These are phyloP conservation scores for Bombus terrestris DNA, from an alignment of 1,140 invertebrate genomes.

Conservation along the genomic window DNA sequence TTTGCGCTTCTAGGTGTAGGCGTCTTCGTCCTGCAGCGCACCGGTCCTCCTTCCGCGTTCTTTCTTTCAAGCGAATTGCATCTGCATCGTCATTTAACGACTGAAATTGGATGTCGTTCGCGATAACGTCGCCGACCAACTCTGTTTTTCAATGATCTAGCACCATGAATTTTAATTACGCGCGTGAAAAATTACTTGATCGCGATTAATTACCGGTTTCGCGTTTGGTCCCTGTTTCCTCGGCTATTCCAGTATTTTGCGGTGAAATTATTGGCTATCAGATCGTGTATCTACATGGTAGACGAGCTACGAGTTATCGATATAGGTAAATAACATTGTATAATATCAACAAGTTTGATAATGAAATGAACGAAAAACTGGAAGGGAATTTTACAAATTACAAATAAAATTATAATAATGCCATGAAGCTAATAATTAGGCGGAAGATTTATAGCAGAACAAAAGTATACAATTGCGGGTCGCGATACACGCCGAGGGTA, in stretches of 20 bases:
- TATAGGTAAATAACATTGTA: too few species aligned
- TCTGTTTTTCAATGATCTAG: constrained; percentile 47
- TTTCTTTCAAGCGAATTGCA: constrained; percentile 46
- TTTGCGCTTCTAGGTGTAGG: constrained; percentile 66
- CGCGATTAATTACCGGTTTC: not conserved
- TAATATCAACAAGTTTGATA: too few species aligned
- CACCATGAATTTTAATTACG: constrained; percentile 55
- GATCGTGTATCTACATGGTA: not conserved
- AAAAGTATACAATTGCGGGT: not conserved
- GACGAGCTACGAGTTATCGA: too few species aligned
- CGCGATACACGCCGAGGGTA: not conserved
- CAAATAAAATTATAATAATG: not conserved
- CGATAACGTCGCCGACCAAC: constrained; percentile 41
- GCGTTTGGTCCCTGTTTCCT: not conserved
- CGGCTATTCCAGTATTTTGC: not conserved
- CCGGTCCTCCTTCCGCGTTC: constrained; percentile 35
- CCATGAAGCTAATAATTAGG: not conserved
- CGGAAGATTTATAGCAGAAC: not conserved
- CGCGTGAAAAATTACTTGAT: not conserved
- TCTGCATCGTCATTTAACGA: constrained; percentile 75
- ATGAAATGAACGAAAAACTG: too few species aligned
- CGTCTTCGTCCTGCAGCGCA: constrained; percentile 40
- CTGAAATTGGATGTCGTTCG: constrained; percentile 25
- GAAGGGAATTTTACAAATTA: too few species aligned
- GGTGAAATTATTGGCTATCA: not conserved